These are phyloP conservation scores for Malurus melanocephalus DNA, from an alignment of 2,113 vertebrate genomes.

Conservation along the genomic window DNA sequence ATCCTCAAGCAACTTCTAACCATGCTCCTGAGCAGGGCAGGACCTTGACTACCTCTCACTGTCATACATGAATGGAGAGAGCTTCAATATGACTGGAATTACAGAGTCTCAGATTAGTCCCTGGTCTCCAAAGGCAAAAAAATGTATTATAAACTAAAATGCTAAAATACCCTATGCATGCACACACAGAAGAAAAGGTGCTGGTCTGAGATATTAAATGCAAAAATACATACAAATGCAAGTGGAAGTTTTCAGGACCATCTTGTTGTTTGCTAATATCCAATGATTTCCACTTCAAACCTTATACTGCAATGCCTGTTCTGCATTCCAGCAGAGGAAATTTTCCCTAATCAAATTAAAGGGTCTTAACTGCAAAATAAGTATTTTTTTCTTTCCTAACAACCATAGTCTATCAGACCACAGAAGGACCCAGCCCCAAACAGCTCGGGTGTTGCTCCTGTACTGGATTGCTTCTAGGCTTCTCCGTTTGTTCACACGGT, in stretches of 20 bases:
- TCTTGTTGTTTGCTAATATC: background rate
- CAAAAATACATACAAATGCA: background rate
- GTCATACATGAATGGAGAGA: fast-evolving
- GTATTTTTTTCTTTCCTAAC: background rate
- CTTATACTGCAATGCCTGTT: background rate
- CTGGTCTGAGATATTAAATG: background rate
- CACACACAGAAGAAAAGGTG: background rate
- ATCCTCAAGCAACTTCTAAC: background rate
- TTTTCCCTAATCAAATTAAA: background rate
- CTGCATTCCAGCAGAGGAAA: background rate
- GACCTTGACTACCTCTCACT: background rate
- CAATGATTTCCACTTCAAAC: background rate
- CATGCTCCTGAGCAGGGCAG: background rate
- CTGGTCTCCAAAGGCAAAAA: background rate
- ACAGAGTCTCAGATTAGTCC: background rate
- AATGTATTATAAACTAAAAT: fast-evolving
- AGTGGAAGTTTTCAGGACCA: background rate
- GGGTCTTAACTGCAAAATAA: background rate
- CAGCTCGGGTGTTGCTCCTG: background rate
- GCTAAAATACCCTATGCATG: background rate
- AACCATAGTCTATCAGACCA: background rate
- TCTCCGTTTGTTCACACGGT: background rate
- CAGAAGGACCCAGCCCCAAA: background rate
- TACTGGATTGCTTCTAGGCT: background rate
- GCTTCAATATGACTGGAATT: background rate